These are phyloP conservation scores for Hycleus cichorii DNA, from an alignment of 1,140 invertebrate species.

Conservation along the genomic window DNA sequence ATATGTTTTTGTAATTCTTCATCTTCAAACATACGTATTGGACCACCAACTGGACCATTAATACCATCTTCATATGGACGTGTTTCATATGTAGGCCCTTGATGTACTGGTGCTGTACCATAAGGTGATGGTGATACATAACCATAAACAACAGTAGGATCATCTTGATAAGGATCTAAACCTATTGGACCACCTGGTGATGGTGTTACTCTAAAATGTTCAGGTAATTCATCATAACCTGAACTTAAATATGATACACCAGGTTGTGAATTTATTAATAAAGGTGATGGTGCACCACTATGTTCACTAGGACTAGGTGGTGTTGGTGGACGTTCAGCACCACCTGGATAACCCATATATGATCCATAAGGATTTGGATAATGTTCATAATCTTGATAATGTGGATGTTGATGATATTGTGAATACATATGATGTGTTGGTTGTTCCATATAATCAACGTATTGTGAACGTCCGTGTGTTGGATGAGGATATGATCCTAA, in stretches of 20 bases:
- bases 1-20: conserved; percentile 63
- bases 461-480: conserved; percentile 32
- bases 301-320: conserved; percentile 53
- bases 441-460: conserved; percentile 43
- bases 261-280: conserved; percentile 41
- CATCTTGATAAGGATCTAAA: conserved; percentile 45
- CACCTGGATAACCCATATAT: conserved; percentile 42
- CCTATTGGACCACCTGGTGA: conserved; percentile 55
- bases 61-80: conserved; percentile 46
- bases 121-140: conserved; percentile 59
- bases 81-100: conserved; percentile 42
- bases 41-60: conserved; percentile 47
- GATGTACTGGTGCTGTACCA: conserved; percentile 45
- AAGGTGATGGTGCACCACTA: conserved; percentile 52
- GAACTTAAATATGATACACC: conserved; percentile 37
- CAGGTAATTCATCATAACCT: conserved; percentile 53
- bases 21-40: conserved; percentile 57
- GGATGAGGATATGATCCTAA: conserved; percentile 38
- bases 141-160: conserved; percentile 55
- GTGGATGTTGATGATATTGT: conserved; percentile 40
- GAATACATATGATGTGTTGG: conserved; percentile 42
- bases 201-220: conserved; percentile 58
- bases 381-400: conserved; percentile 55
- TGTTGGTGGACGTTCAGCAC: conserved; percentile 48
- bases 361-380: conserved; percentile 46